Conservation (phyloP, 2,797 vertebrate species). For the Pseudotriccus pelzelni region DNA sequence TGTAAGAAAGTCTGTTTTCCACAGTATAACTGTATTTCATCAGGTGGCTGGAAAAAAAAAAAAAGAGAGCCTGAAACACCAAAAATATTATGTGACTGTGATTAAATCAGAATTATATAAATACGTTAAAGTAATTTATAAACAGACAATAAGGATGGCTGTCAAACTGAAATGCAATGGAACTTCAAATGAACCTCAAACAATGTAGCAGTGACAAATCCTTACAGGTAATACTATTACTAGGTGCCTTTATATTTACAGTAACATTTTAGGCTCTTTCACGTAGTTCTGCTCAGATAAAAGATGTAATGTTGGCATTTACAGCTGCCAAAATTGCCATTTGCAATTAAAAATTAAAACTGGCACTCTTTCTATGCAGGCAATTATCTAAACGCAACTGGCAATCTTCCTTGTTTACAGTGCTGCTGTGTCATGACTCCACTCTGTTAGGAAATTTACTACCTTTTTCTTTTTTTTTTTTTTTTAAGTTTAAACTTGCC, state of each 20-base stretch:
- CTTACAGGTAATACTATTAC: background rate
- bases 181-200: conserved; percentile 4
- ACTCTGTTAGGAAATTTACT: conserved; percentile 58
- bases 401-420: conserved; percentile 74
- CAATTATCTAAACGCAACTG: conserved; percentile 79
- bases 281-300: conserved; percentile 56
- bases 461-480: background rate
- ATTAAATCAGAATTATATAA: background rate
- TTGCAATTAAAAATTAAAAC: conserved; percentile 81
- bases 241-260: background rate
- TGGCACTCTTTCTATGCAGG: conserved; percentile 69
- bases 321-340: conserved; percentile 78
- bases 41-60: background rate
- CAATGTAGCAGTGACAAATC: background rate
- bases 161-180: background rate
- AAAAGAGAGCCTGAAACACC: background rate
- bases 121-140: background rate
- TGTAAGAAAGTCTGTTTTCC: background rate
- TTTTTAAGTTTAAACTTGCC: conserved; percentile 50
- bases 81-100: background rate
- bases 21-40: background rate
- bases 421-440: conserved; percentile 70
- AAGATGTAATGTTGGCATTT: conserved; percentile 65
- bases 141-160: background rate
- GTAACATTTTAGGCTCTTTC: conserved; percentile 56